A percentile compares a stretch with the other conserved stretches of the same genome.
These are phyloP conservation scores for Pristiophorus japonicus DNA, from an alignment of 2,113 vertebrate genomes.

Conservation along the genomic window DNA sequence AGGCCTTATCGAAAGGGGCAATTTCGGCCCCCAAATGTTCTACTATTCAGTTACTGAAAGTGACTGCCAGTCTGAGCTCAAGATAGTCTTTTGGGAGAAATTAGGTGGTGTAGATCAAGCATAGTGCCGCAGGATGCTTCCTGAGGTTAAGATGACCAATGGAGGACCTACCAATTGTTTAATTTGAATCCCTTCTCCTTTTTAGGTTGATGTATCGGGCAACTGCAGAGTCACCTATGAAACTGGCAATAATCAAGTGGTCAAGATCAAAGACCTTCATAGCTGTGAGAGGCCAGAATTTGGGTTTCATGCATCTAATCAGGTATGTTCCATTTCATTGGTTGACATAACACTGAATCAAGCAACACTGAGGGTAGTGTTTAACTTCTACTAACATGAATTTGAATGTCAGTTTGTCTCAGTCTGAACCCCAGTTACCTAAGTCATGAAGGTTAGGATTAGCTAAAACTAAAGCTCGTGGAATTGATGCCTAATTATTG, in stretches of 20 bases:
- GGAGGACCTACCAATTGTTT: not conserved
- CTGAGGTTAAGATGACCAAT: no score
- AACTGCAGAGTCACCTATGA: conserved; percentile 49
- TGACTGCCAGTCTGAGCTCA: not conserved
- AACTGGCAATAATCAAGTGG: conserved; percentile 40
- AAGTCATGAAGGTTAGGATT: not conserved
- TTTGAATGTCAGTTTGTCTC: not conserved
- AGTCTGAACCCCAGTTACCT: not conserved
- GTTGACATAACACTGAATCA: not conserved
- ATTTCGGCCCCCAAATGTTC: no score
- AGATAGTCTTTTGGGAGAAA: not conserved
- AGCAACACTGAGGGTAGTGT: no score
- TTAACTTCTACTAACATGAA: not conserved
- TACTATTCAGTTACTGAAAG: not conserved
- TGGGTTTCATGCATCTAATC: conserved; percentile 45
- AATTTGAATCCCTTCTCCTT: not conserved
- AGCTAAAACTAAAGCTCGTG: not conserved
- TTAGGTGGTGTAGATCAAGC: not conserved
- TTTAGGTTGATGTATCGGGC: conserved; percentile 52
- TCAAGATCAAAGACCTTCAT: conserved; percentile 51
- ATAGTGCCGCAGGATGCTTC: not conserved
- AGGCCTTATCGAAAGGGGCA: no score
- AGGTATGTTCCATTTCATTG: conserved; percentile 45
- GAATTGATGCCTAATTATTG: not conserved
- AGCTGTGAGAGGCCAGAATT: conserved; percentile 44